A percentile compares a stretch with the other conserved stretches of the same genome.
Evolutionary conservation across 2,888 invertebrate species (phyloP).

Genomic region (Tipula confusa): DNA sequence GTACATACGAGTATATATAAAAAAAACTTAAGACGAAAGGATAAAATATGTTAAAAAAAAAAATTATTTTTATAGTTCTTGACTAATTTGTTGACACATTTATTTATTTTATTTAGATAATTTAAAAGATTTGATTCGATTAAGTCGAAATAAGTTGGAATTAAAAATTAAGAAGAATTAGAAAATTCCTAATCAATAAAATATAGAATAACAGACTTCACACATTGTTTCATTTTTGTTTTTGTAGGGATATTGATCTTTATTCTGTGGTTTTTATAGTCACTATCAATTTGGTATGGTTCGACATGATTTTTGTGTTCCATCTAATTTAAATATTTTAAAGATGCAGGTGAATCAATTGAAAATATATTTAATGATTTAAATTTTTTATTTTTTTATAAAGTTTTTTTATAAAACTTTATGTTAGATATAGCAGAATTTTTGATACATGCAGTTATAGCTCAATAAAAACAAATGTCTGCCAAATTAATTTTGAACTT

Average conservation of each 20-base stretch:
- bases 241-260: constrained; percentile 25
- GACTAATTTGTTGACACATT: constrained; percentile 25
- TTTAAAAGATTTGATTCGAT: constrained; percentile 12
- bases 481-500: no score
- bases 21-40: background rate
- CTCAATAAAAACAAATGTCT: no score
- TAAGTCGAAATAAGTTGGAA: background rate
- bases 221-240: background rate
- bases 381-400: no score
- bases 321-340: background rate
- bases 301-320: background rate
- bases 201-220: constrained; percentile 20
- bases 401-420: no score
- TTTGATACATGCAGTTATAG: no score
- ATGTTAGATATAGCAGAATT: no score
- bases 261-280: background rate
- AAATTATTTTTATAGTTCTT: constrained; percentile 25
- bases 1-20: background rate
- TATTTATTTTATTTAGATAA: background rate
- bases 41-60: background rate
- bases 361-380: no score
- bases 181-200: background rate
- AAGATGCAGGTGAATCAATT: background rate
- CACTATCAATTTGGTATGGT: background rate
- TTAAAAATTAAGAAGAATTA: background rate